phyloP scores from a whole-genome alignment of 2,888 invertebrate species.

The Drosophila formosana region DNA sequence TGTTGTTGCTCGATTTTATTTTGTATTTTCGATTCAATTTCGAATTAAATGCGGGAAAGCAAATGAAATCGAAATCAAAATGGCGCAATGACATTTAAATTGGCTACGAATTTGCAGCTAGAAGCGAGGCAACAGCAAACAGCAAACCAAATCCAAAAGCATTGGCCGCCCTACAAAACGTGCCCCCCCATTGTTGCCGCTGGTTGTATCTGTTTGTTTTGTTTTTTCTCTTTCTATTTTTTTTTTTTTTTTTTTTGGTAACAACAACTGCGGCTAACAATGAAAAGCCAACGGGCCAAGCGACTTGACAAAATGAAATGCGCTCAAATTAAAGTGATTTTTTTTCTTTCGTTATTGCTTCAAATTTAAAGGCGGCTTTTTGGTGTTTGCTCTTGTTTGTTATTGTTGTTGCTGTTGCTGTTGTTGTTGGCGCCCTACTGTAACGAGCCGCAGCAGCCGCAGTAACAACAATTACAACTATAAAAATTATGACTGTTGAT shows the following conservation, averaged over 20 bases:
- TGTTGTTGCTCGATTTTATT: conserved; percentile 17
- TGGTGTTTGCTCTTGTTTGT: conserved; percentile 29
- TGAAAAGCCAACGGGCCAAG: conserved; percentile 48
- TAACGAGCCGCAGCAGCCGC: conserved; percentile 29
- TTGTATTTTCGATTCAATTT: conserved; percentile 41
- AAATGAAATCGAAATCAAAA: conserved; percentile 64
- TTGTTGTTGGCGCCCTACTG: conserved; percentile 57
- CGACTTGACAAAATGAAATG: conserved; percentile 75
- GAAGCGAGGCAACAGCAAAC: conserved; percentile 16
- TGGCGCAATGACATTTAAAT: conserved; percentile 81
- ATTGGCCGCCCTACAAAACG: conserved; percentile 62
- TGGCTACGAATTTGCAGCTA: conserved; percentile 64
- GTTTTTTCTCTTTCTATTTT: too few species aligned
- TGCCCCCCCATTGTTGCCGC: conserved; percentile 57
- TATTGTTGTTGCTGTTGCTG: conserved; percentile 21
- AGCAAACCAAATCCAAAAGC: conserved; percentile 20
- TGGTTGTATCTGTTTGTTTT: conserved; percentile 16
- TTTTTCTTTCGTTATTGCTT: conserved; percentile 44
- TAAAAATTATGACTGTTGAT: conserved; percentile 78
- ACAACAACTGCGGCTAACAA: conserved; percentile 28
- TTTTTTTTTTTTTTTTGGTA: not conserved
- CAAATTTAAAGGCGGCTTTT: conserved; percentile 56
- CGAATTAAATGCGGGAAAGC: conserved; percentile 56
- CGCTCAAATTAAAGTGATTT: conserved; percentile 70
- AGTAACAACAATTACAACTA: conserved; percentile 54